These are phyloP conservation scores for Heliconius congener DNA, from an alignment of 1,140 invertebrate genomes.

Conservation along the genomic window DNA sequence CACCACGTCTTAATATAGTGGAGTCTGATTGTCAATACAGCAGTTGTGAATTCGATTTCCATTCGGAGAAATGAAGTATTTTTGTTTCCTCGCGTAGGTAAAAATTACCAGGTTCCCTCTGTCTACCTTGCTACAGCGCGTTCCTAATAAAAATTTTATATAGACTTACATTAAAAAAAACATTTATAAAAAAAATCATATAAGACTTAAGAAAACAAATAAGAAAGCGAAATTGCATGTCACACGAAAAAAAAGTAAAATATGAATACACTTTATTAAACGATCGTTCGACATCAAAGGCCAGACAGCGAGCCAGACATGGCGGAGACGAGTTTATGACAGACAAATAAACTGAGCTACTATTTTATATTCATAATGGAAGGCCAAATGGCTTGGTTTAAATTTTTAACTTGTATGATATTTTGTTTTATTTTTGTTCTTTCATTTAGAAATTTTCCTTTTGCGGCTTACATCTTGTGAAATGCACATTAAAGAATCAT, in stretches of 20 bases:
- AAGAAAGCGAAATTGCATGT: neutral
- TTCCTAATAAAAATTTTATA: no score
- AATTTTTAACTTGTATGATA: no score
- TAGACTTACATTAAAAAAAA: no score
- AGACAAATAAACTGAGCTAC: constrained; percentile 5
- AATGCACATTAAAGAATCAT: no score
- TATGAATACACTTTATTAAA: constrained; percentile 3
- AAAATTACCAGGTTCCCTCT: neutral
- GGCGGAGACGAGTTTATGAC: constrained; percentile 10
- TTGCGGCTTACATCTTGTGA: no score
- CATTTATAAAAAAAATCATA: no score
- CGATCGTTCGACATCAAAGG: neutral
- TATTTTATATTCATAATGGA: constrained; percentile 1
- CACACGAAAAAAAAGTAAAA: neutral
- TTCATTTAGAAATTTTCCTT: no score
- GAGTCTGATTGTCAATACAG: no score
- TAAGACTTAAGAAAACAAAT: neutral
- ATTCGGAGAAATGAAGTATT: neutral
- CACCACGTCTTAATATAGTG: no score
- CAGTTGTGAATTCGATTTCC: no score
- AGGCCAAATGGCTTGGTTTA: neutral
- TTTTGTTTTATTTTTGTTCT: no score
- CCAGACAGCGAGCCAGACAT: constrained; percentile 1
- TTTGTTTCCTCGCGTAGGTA: no score
- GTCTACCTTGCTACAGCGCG: neutral